Evolutionary conservation across 1,140 invertebrate genomes (phyloP).

Genomic region (Cydia strobilella): DNA sequence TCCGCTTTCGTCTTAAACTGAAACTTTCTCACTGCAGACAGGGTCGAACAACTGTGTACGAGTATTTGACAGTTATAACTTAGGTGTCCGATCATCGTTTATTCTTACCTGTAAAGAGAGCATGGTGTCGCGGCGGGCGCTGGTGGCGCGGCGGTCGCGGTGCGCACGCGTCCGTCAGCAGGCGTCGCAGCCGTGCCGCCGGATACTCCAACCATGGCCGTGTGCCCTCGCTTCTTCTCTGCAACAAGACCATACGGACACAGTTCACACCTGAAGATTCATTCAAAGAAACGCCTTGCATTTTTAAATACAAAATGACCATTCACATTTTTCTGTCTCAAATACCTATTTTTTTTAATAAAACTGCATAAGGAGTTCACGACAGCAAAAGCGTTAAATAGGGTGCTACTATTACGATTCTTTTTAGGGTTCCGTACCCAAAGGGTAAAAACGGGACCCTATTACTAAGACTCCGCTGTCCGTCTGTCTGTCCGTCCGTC

Average conservation of each 20-base stretch:
- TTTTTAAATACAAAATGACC: no score
- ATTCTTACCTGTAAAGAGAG: constrained; percentile 39
- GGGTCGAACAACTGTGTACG: neutral
- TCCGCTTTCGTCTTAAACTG: no score
- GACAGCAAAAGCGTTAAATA: neutral
- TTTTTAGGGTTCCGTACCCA: no score
- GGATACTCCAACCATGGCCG: constrained; percentile 66
- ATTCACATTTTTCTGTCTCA: no score
- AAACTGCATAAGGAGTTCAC: no score
- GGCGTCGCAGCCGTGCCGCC: constrained; percentile 57
- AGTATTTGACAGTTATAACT: neutral
- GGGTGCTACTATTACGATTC: neutral
- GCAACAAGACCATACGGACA: constrained; percentile 31
- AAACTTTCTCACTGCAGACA: neutral
- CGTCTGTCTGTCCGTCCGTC: no score
- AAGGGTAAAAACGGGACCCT: no score
- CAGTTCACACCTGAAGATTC: neutral
- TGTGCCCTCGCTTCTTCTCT: constrained; percentile 49
- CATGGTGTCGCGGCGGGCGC: constrained; percentile 38
- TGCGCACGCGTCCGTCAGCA: constrained; percentile 54
- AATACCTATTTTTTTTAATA: no score
- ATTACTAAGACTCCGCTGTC: no score
- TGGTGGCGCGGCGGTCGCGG: constrained; percentile 37
- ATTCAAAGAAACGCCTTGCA: neutral
- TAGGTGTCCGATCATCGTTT: neutral